These are phyloP conservation scores for Melanogrammus aeglefinus DNA, from an alignment of 2,797 vertebrate genomes.

Conservation along the genomic window DNA sequence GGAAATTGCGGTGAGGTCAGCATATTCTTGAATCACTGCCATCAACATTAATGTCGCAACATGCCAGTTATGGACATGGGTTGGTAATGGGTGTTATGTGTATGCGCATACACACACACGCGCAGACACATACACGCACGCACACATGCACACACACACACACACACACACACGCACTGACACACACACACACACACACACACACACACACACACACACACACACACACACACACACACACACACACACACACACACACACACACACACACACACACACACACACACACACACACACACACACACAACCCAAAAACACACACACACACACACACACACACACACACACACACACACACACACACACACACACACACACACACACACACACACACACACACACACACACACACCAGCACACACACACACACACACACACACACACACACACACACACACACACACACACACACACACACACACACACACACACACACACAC, in stretches of 20 bases:
- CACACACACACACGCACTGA: no score
- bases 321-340: not conserved
- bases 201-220: not conserved
- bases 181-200: not conserved
- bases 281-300: not conserved
- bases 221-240: not conserved
- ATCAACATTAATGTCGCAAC: slow-evolving; percentile 67
- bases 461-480: not conserved
- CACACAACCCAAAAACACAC: not conserved
- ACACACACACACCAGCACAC: not conserved
- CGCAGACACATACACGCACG: not conserved
- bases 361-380: no score
- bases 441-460: not conserved
- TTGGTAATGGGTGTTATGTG: slow-evolving; percentile 22
- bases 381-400: not conserved
- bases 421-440: not conserved
- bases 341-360: no score
- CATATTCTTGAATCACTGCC: slow-evolving; percentile 60
- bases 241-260: not conserved
- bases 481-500: not conserved
- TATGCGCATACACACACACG: not conserved
- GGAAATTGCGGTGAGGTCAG: slow-evolving; percentile 47
- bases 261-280: not conserved
- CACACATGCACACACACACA: no score
- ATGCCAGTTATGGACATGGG: slow-evolving; percentile 52